Percentiles rank a stretch among this genome's conserved stretches.
These are phyloP conservation scores for Electrophaes corylata DNA, from an alignment of 2,888 invertebrate species.

Conservation along the genomic window DNA sequence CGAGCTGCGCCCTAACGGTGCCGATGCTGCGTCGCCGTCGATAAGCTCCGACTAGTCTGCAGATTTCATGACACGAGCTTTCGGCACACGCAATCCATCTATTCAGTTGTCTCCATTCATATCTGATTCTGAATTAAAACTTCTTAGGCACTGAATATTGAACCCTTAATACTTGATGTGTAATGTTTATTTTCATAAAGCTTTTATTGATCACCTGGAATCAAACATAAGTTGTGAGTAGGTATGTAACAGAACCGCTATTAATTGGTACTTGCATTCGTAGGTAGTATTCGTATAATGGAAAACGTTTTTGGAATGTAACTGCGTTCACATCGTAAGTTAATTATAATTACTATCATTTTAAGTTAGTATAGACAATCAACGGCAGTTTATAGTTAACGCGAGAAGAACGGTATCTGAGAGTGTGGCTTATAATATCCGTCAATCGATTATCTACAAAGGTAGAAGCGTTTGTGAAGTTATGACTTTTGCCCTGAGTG, in stretches of 20 bases:
- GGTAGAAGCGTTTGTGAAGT: constrained; percentile 45
- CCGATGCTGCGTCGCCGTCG: constrained; percentile 43
- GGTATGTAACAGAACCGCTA: constrained; percentile 37
- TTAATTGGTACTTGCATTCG: constrained; percentile 37
- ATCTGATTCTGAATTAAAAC: constrained; percentile 17
- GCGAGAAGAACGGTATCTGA: constrained; percentile 47
- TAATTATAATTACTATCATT: constrained; percentile 40
- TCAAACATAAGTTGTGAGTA: constrained; percentile 36
- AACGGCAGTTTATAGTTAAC: constrained; percentile 32
- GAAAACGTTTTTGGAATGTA: constrained; percentile 35
- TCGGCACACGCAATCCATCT: constrained; percentile 33
- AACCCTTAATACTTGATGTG: neutral
- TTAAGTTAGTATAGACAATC: constrained; percentile 37
- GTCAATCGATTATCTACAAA: constrained; percentile 55
- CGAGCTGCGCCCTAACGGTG: constrained; percentile 60
- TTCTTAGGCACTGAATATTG: neutral
- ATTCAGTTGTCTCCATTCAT: constrained; percentile 5
- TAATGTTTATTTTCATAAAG: neutral
- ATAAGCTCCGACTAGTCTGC: constrained; percentile 50
- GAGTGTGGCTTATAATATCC: constrained; percentile 49
- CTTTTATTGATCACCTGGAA: constrained; percentile 35
- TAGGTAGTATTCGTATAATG: constrained; percentile 25
- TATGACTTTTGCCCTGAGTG: constrained; percentile 59
- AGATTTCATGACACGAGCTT: constrained; percentile 50
- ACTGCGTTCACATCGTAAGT: constrained; percentile 38